phyloP scores from a whole-genome alignment of 2,113 vertebrate species.

The Coptodon rendalli region DNA sequence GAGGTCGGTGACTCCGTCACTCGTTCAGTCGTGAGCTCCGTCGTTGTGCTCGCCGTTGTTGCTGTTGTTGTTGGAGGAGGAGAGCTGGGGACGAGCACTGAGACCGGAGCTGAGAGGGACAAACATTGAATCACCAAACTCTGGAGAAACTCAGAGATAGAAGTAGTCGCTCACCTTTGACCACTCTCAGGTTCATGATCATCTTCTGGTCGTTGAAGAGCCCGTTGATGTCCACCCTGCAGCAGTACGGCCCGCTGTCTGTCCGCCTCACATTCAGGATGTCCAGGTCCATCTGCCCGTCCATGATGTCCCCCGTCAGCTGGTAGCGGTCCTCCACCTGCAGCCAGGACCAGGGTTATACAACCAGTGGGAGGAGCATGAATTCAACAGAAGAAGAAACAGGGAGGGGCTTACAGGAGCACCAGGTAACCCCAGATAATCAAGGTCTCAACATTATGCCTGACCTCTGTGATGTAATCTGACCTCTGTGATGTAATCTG shows the following conservation, averaged over 20 bases:
- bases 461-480: background rate
- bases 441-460: background rate
- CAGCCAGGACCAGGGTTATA: background rate
- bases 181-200: constrained; percentile 68
- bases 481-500: background rate
- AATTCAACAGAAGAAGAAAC: background rate
- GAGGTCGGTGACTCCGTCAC: background rate
- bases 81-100: background rate
- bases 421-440: background rate
- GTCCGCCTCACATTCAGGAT: constrained; percentile 55
- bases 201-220: constrained; percentile 76
- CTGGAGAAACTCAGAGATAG: accelerated
- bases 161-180: constrained; percentile 52
- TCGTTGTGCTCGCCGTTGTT: background rate
- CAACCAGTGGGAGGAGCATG: background rate
- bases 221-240: constrained; percentile 72
- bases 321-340: constrained; percentile 66
- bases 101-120: constrained; percentile 37
- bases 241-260: constrained; percentile 74
- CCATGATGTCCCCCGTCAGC: constrained; percentile 66
- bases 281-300: constrained; percentile 72
- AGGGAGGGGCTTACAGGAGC: background rate
- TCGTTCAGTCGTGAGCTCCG: background rate
- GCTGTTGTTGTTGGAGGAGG: background rate
- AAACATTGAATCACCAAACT: background rate